Conservation (phyloP, 2,888 invertebrate genomes). For the Megaustenia siamemsis region DNA sequence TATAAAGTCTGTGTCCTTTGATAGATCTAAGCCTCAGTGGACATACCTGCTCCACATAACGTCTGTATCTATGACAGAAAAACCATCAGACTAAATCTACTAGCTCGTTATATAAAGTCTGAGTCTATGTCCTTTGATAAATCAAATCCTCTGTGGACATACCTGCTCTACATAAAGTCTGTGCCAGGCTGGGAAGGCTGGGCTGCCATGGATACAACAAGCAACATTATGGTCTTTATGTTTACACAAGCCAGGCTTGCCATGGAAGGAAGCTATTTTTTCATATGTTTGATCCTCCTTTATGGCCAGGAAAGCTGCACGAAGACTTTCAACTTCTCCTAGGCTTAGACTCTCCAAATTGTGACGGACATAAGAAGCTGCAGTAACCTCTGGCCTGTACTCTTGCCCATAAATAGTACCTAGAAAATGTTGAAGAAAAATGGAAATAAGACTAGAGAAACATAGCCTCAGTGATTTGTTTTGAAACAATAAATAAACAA, state of each 20-base stretch:
- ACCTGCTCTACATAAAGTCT: constrained; percentile 45
- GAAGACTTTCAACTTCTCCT: constrained; percentile 59
- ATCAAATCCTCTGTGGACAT: no score
- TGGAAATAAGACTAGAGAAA: no score
- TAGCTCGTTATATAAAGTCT: no score
- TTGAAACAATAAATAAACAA: no score
- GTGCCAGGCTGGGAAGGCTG: constrained; percentile 62
- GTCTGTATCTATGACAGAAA: no score
- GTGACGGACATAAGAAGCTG: constrained; percentile 55
- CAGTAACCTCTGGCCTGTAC: constrained; percentile 39
- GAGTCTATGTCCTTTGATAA: no score
- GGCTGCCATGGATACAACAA: constrained; percentile 61
- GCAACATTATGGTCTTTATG: constrained; percentile 36
- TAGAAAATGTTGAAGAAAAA: constrained; percentile 18
- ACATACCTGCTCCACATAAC: no score
- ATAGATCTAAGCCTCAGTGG: no score
- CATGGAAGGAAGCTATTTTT: constrained; percentile 59
- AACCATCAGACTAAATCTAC: no score
- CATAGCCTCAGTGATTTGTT: no score
- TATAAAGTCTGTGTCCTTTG: no score
- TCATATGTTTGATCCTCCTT: constrained; percentile 56
- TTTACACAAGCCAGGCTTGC: constrained; percentile 57
- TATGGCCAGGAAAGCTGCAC: constrained; percentile 57
- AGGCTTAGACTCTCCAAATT: constrained; percentile 50
- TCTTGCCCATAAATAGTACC: constrained; percentile 46